Evolutionary conservation across 2,888 invertebrate genomes (phyloP).

Genomic region (Drosophila formosana): DNA sequence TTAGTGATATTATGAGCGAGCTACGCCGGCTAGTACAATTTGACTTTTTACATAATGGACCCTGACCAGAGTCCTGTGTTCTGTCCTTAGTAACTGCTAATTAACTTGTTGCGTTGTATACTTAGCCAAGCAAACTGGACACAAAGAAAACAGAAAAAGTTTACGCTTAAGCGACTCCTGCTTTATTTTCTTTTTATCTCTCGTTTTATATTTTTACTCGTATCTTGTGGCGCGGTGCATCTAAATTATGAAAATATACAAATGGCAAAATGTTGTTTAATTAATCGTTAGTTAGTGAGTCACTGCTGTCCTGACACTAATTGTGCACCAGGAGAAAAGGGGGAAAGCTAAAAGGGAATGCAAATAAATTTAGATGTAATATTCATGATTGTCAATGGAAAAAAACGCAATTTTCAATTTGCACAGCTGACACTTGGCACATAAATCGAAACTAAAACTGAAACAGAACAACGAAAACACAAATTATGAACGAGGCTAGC

Average conservation of each 20-base stretch:
- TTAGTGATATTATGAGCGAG: constrained; percentile 68
- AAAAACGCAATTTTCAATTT: constrained; percentile 55
- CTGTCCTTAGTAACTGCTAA: constrained; percentile 62
- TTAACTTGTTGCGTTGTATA: constrained; percentile 79
- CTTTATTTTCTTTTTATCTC: constrained; percentile 16
- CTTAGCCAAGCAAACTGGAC: constrained; percentile 58
- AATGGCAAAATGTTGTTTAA: constrained; percentile 77
- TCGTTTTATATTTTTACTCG: constrained; percentile 32
- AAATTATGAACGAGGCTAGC: constrained; percentile 29
- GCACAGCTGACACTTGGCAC: constrained; percentile 72
- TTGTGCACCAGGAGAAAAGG: constrained; percentile 50
- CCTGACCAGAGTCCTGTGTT: constrained; percentile 37
- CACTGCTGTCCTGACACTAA: constrained; percentile 43
- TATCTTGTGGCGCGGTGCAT: constrained; percentile 41
- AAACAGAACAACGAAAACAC: background rate
- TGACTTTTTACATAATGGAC: constrained; percentile 51
- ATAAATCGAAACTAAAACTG: constrained; percentile 59
- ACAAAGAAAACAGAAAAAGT: constrained; percentile 39
- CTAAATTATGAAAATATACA: constrained; percentile 77
- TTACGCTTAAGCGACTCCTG: constrained; percentile 58
- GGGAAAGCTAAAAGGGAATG: constrained; percentile 54
- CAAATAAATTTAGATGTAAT: constrained; percentile 68
- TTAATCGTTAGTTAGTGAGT: constrained; percentile 66
- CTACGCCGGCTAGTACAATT: constrained; percentile 55
- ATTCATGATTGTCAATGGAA: constrained; percentile 42